phyloP scores from a whole-genome alignment of 2,797 vertebrate species.

The Sternotherus odoratus region DNA sequence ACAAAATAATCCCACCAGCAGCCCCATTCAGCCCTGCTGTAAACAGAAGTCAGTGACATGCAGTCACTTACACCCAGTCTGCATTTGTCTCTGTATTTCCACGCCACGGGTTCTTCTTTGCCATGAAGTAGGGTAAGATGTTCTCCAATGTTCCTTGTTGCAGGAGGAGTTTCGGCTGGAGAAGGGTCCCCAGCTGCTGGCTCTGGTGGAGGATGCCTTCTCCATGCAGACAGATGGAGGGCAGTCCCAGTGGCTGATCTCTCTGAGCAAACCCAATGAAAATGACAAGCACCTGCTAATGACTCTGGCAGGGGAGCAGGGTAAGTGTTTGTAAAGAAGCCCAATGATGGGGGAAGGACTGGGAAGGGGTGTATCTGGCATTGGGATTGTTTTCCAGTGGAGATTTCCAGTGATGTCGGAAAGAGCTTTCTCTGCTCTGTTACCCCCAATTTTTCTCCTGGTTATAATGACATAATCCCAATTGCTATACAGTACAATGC shows the following conservation, averaged over 20 bases:
- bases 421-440: neutral
- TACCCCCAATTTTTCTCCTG: neutral
- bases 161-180: constrained; percentile 92
- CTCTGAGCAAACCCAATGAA: constrained; percentile 94
- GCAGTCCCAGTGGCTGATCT: constrained; percentile 91
- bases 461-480: neutral
- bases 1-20: neutral
- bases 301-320: constrained; percentile 91
- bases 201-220: constrained; percentile 90
- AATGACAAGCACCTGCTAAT: constrained; percentile 94
- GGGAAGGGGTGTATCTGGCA: neutral
- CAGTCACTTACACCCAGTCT: neutral
- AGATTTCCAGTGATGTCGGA: neutral
- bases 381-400: neutral
- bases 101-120: neutral
- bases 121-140: neutral
- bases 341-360: rapidly evolving
- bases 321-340: constrained; percentile 77
- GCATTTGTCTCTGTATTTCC: neutral
- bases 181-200: constrained; percentile 88
- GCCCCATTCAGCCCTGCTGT: neutral
- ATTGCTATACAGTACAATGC: neutral
- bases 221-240: constrained; percentile 87
- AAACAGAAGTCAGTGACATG: neutral
- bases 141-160: constrained; percentile 22